Percentiles rank a stretch among this genome's conserved stretches.
phyloP scores from a whole-genome alignment of 2,888 invertebrate genomes.

The Hydrotaea diabolus region DNA sequence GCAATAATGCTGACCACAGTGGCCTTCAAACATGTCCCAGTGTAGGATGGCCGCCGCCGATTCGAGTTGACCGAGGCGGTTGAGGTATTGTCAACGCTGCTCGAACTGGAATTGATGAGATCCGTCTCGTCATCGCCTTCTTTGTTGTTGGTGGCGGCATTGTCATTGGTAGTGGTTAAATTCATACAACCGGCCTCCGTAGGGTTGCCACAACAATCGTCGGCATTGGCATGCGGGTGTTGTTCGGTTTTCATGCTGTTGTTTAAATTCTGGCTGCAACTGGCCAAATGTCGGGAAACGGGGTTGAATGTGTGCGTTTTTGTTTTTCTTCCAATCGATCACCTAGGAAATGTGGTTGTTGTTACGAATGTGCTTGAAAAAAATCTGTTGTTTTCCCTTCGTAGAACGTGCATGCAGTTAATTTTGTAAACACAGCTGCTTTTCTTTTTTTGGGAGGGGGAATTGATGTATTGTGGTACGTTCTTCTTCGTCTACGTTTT shows the following conservation, averaged over 20 bases:
- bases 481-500: background rate
- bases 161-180: background rate
- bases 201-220: background rate
- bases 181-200: background rate
- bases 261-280: background rate
- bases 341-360: background rate
- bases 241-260: conserved; percentile 50
- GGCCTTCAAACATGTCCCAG: background rate
- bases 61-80: conserved; percentile 32
- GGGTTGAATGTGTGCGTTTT: background rate
- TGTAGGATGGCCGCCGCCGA: background rate
- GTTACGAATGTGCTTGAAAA: background rate
- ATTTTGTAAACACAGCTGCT: conserved; percentile 12
- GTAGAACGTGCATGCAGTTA: conserved; percentile 22
- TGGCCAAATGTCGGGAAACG: too few species aligned
- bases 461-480: too few species aligned
- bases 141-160: conserved; percentile 1
- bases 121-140: conserved; percentile 33
- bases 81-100: conserved; percentile 46
- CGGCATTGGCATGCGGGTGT: conserved; percentile 4
- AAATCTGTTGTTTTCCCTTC: conserved; percentile 8
- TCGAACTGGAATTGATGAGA: conserved; percentile 44
- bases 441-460: too few species aligned
- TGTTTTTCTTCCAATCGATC: background rate
- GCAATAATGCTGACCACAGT: conserved; percentile 17